A percentile compares a stretch with the other conserved stretches of the same genome.
These are phyloP conservation scores for Pteropus rufus DNA, from an alignment of 2,797 vertebrate genomes.

Conservation along the genomic window DNA sequence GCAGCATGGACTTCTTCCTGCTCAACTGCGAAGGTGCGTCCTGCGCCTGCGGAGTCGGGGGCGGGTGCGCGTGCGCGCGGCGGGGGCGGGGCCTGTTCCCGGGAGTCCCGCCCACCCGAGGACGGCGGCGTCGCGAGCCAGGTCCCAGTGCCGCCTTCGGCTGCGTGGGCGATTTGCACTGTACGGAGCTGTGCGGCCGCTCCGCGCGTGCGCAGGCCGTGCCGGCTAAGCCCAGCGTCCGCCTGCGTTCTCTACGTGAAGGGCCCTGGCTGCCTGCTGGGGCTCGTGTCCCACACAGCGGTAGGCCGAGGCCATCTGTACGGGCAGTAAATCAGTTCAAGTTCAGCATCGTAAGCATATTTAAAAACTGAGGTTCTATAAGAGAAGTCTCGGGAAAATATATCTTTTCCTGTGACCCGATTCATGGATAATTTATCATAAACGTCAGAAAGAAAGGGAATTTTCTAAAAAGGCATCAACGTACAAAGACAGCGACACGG, in stretches of 20 bases:
- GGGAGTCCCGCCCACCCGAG: not conserved
- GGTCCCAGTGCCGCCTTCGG: too few relatives aligned
- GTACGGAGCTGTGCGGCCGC: too few relatives aligned
- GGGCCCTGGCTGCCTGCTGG: not conserved
- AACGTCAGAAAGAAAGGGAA: not conserved
- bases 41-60: not conserved
- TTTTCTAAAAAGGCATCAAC: not conserved
- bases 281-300: accelerated
- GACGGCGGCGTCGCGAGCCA: too few relatives aligned
- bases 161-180: too few relatives aligned
- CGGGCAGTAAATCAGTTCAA: not conserved
- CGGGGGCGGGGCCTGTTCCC: not conserved
- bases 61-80: too few relatives aligned
- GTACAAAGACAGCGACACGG: not conserved
- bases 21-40: constrained; percentile 93
- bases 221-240: accelerated
- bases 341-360: not conserved
- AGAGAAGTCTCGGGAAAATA: not conserved
- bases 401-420: too few relatives aligned
- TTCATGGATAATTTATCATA: not conserved
- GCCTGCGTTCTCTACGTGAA: too few relatives aligned
- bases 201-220: accelerated
- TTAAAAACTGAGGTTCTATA: not conserved
- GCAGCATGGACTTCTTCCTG: constrained; percentile 88
- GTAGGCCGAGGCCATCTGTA: accelerated